Evolutionary conservation across 64 coral and sea anemone species (phyloP).

Genomic region (Porites australiensis): DNA sequence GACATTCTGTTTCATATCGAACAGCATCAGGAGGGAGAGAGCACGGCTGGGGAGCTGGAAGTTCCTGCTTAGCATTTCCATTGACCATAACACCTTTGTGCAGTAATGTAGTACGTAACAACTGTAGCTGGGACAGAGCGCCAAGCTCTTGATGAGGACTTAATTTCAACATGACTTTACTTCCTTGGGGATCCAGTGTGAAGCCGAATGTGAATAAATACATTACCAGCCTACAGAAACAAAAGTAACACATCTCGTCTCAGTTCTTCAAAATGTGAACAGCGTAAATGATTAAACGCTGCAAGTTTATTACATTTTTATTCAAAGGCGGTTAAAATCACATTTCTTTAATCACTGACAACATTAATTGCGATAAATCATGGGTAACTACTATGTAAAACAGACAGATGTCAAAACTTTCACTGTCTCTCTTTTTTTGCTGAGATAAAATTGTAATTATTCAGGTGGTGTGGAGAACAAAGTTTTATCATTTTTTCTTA

Average conservation of each 20-base stretch:
- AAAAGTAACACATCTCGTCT: background rate
- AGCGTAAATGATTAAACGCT: too few species aligned
- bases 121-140: constrained; percentile 55
- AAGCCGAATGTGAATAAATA: constrained; percentile 91
- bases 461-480: too few species aligned
- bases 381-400: too few species aligned
- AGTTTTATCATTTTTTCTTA: too few species aligned
- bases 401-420: too few species aligned
- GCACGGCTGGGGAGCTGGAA: constrained; percentile 61
- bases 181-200: constrained; percentile 93
- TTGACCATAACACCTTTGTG: constrained; percentile 68
- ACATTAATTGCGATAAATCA: too few species aligned
- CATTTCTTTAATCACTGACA: too few species aligned
- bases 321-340: too few species aligned
- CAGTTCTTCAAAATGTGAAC: too few species aligned
- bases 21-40: constrained; percentile 92
- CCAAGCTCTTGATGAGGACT: constrained; percentile 81
- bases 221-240: constrained; percentile 76
- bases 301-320: too few species aligned
- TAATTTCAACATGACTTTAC: constrained; percentile 88
- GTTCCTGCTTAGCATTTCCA: constrained; percentile 66
- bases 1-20: constrained; percentile 92
- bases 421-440: too few species aligned
- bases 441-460: too few species aligned
- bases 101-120: constrained; percentile 52